Base-by-base conservation (phyloP, 1,140 invertebrate species). In the Dryas iulia region DNA sequence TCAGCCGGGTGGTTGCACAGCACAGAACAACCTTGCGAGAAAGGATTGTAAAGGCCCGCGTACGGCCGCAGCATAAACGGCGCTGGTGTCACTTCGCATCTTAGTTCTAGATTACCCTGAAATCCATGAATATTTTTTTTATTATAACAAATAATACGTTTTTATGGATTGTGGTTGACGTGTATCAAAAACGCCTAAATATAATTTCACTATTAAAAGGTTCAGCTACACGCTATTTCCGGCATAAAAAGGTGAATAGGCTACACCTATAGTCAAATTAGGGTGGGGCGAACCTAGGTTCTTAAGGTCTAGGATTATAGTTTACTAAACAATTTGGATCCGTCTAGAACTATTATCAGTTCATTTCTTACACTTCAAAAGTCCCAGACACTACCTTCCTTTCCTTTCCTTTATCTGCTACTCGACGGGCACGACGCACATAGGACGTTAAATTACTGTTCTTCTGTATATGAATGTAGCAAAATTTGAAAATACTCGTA, bases 1-100 rank as follows among this genome's bases (percentile, higher is more conserved):
- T 96, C 95, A 11, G 95, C 94, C 1, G 96, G 96, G 89, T 97
- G 96, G 79, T 97, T 97, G 90, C 96, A 97, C 1, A 97, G 90
- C 5, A 97, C 93, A 0, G 96, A 97, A 81, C 96, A 97, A 10
- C 94, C 94, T 71, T 95, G 94, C 1, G 95, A 93, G 84, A 95
- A 97, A 2, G 96, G 96, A 89, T 97, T 97, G 85, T 94, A 96
- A 0, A 97, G 91, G 7, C 95, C 95, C 3, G 96, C 95, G 73
- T 96, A 96, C 0, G 96, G 96, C 65, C 96, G 94, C 24, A 96
- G 87, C 66, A 93, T 92, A 72, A 94, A 95, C 14, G 95, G 95
- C 0, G 95, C 95, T 18, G 94, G 94, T 2, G 81, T 79, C 59
- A 88, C 87, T 3, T 86, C 83, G 81, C 90, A 92, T 78, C 79